A percentile compares a stretch with the other conserved stretches of the same genome.
Conservation (phyloP, 2,888 invertebrate genomes). For the Rotaria magnacalcarata region DNA sequence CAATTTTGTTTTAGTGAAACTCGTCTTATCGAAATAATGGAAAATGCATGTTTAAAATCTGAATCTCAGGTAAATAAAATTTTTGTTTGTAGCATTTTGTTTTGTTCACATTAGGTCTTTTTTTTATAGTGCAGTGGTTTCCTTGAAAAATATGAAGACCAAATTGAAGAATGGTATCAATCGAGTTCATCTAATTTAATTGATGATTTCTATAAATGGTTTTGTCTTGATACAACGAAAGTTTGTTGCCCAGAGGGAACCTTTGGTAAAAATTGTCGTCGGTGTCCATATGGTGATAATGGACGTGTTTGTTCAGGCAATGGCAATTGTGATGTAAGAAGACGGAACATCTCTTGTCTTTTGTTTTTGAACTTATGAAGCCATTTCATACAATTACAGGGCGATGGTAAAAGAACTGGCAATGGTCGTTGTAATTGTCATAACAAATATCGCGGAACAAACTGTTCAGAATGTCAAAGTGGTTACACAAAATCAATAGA, state of each 20-base stretch:
- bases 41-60: neutral
- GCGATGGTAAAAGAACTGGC: conserved; percentile 42
- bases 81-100: too few species aligned
- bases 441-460: conserved; percentile 11
- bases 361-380: neutral
- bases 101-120: neutral
- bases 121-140: conserved; percentile 35
- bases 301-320: conserved; percentile 32
- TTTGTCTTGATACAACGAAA: conserved; percentile 40
- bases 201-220: neutral
- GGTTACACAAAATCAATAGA: conserved; percentile 13
- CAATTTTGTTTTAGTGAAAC: neutral
- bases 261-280: conserved; percentile 39
- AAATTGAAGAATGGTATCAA: conserved; percentile 38
- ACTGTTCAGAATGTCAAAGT: conserved; percentile 35
- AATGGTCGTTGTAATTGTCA: conserved; percentile 40
- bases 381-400: neutral
- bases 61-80: neutral
- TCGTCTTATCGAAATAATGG: conserved; percentile 14
- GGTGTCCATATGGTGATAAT: conserved; percentile 36
- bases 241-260: conserved; percentile 40
- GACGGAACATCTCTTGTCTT: neutral
- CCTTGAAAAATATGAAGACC: conserved; percentile 45
- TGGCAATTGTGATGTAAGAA: conserved; percentile 39
- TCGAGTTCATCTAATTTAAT: neutral